Conservation (phyloP, 2,113 vertebrate genomes). For the Triplophysa dalaica region DNA sequence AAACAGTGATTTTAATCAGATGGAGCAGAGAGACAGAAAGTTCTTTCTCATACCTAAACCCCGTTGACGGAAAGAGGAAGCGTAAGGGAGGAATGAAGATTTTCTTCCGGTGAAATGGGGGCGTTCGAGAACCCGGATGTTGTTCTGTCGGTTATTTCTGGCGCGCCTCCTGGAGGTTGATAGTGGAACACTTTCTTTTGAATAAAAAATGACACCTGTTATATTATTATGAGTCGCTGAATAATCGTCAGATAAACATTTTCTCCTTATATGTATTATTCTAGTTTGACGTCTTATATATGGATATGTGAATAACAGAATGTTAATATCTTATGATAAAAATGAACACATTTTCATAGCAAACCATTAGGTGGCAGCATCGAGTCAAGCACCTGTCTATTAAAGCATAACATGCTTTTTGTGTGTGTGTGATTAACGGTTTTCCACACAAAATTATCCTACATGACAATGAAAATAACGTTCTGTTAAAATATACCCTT, state of each 20-base stretch:
- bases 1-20: conserved; percentile 64
- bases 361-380: background rate
- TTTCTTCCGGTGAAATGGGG: conserved; percentile 75
- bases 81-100: conserved; percentile 32
- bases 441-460: too few species aligned
- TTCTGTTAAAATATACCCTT: too few species aligned
- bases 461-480: too few species aligned
- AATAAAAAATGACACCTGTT: too few species aligned
- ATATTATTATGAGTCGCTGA: too few species aligned
- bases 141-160: background rate
- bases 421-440: too few species aligned
- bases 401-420: background rate
- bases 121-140: conserved; percentile 4
- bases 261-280: too few species aligned
- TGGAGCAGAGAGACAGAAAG: conserved; percentile 42
- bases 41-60: conserved; percentile 70
- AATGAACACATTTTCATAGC: background rate
- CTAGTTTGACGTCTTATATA: too few species aligned
- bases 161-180: background rate
- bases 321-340: too few species aligned
- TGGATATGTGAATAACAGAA: too few species aligned
- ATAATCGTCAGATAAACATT: too few species aligned
- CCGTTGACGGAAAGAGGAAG: conserved; percentile 78
- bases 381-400: background rate
- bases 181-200: background rate